Evolutionary conservation across 2,797 vertebrate species (phyloP), one percentile per base, ranked within the genome.

Genomic region (Phoebastria nigripes): DNA sequence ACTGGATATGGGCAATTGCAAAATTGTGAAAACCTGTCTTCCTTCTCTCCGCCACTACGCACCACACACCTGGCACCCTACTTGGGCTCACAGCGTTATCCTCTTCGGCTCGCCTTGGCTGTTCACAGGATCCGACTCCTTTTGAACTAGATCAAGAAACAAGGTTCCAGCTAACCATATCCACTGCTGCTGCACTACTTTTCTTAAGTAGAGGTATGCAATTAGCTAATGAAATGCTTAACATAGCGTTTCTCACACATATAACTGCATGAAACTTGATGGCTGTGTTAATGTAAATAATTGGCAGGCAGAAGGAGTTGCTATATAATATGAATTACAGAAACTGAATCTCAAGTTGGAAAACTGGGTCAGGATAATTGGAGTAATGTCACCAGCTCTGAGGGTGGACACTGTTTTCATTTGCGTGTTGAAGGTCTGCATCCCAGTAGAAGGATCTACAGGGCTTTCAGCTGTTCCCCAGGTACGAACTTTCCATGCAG

Each of bases 1-100:
- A 17, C 16, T 33, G 17, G 29, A 47, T 58, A 31, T 7, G 21
- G 39, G 15, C 37, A 62, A 3, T 0, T 42, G 77, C n/a, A 61
- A 49, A 86, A 22, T 0, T 18, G 17, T 77, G 52, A 16, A 59
- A 71, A 21, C 13, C 11, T 85, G 82, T 82, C 18, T 65, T 39
- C 21, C 20, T 74, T 56, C 22, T 62, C 7, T 65, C 31, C 2
- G 6, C 52, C 18, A 3, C 15, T 17, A 1, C 10, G 3, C 33
- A 29, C 15, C 11, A 1, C 10, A 4, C 33, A 29, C 15, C 11
- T 5, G 2, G 37, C 22, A 41, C 3, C 11, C 7, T 1, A 0
- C 8, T 31, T 0, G 1, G 29, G 28, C 13, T 6, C n/a, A 22
- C 14, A 6, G 28, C 1, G 0, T 65, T 62, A 39, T 5, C 8